These are phyloP conservation scores for Pseudorasbora parva DNA, from an alignment of 2,113 vertebrate genomes.

Conservation along the genomic window DNA sequence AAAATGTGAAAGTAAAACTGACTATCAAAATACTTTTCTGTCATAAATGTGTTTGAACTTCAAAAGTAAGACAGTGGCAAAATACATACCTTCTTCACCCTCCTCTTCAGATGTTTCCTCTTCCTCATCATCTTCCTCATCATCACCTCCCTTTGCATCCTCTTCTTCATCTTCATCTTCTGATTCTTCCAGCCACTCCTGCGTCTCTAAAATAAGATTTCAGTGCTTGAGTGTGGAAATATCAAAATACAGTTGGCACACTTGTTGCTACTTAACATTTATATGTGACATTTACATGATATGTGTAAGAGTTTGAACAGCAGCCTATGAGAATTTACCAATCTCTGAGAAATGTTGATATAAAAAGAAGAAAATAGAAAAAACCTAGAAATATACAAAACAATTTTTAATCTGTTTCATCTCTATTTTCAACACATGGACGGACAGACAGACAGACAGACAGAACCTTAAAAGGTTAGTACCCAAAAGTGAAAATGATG, in stretches of 20 bases:
- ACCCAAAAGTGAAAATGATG: too few relatives aligned
- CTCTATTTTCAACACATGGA: too few relatives aligned
- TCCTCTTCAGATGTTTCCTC: slow-evolving; percentile 76
- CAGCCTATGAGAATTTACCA: too few relatives aligned
- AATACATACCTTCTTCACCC: slow-evolving; percentile 68
- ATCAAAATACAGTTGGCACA: background rate
- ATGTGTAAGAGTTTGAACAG: too few relatives aligned
- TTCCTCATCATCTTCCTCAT: slow-evolving; percentile 63
- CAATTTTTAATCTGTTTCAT: too few relatives aligned
- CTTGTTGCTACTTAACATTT: background rate
- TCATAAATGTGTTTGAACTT: background rate
- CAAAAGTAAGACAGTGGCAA: background rate
- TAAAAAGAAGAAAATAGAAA: too few relatives aligned
- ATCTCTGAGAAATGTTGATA: too few relatives aligned
- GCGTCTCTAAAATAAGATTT: slow-evolving; percentile 77
- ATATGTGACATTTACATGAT: too few relatives aligned
- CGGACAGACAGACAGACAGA: too few relatives aligned
- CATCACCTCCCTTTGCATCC: slow-evolving; percentile 68
- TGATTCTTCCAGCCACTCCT: slow-evolving; percentile 95
- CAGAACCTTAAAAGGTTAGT: too few relatives aligned
- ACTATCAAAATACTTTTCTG: background rate
- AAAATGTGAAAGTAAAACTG: slow-evolving; percentile 1
- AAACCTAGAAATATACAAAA: too few relatives aligned
- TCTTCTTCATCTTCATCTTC: slow-evolving; percentile 69
- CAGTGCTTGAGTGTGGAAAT: background rate